Conservation (phyloP, 1,140 invertebrate genomes). For the Geopemphigus sp. region DNA sequence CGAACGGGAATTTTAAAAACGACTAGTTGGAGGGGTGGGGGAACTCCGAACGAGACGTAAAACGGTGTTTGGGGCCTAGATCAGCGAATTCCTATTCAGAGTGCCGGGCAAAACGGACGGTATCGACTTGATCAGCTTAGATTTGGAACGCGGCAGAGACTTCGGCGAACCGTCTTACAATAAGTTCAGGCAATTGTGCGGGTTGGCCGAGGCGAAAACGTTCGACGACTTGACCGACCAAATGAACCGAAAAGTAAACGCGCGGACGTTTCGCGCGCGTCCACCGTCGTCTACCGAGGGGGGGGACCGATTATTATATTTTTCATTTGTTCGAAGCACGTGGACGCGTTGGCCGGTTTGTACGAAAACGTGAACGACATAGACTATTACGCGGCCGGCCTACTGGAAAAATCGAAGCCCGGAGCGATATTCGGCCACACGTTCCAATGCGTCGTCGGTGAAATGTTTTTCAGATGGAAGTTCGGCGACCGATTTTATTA, state of each 20-base stretch:
- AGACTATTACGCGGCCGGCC: slow-evolving; percentile 87
- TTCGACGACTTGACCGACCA: slow-evolving; percentile 56
- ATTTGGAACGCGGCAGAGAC: slow-evolving; percentile 85
- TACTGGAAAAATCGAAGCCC: slow-evolving; percentile 77
- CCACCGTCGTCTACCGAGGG: too few relatives aligned
- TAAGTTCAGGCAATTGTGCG: slow-evolving; percentile 73
- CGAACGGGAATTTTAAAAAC: too few relatives aligned
- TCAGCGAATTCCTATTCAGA: slow-evolving; percentile 10
- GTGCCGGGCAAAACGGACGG: slow-evolving; percentile 61
- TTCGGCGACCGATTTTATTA: slow-evolving; percentile 81
- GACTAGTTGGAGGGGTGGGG: too few relatives aligned
- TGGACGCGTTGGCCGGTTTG: slow-evolving; percentile 53
- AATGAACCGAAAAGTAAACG: slow-evolving; percentile 51
- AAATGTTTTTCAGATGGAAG: slow-evolving; percentile 81
- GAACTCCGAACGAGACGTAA: slow-evolving; percentile 1
- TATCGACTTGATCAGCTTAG: slow-evolving; percentile 80
- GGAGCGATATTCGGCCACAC: slow-evolving; percentile 83
- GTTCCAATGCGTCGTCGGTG: slow-evolving; percentile 83
- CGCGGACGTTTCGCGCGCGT: not conserved
- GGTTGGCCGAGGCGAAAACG: slow-evolving; percentile 65
- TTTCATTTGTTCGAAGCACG: slow-evolving; percentile 42
- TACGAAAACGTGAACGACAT: slow-evolving; percentile 79
- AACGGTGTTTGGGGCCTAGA: not conserved
- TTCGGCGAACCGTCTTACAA: slow-evolving; percentile 83
- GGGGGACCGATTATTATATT: too few relatives aligned